Conservation (phyloP, 2,888 invertebrate species). For the Drosophila pegasa region DNA sequence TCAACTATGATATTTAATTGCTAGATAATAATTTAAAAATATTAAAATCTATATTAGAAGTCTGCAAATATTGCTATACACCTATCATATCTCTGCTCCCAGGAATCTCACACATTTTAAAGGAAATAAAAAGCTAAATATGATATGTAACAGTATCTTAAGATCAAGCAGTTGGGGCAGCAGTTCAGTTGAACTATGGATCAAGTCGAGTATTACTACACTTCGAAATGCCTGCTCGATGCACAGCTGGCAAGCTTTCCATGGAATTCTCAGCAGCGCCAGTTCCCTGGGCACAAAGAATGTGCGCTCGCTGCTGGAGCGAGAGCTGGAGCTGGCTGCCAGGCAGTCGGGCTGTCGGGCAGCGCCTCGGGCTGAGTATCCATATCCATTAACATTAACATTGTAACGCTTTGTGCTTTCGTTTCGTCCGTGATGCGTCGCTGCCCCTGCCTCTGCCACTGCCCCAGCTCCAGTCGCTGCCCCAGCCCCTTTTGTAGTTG, state of each 20-base stretch:
- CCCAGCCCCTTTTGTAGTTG: constrained; percentile 37
- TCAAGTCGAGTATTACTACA: not conserved
- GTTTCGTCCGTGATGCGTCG: constrained; percentile 56
- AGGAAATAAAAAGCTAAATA: no score
- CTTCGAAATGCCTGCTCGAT: not conserved
- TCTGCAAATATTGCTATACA: no score
- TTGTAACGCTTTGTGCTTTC: constrained; percentile 73
- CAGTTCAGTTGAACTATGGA: not conserved
- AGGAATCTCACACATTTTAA: no score
- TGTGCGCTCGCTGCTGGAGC: constrained; percentile 31
- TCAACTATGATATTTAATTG: no score
- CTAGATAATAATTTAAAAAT: no score
- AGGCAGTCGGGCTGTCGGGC: not conserved
- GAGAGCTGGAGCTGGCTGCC: constrained; percentile 1
- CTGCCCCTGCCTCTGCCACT: constrained; percentile 3
- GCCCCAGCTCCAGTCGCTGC: not conserved
- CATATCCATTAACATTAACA: constrained; percentile 73
- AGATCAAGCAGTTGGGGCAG: constrained; percentile 5
- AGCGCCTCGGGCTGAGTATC: constrained; percentile 39
- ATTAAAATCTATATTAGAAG: no score
- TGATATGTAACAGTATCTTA: no score
- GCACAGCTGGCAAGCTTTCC: constrained; percentile 37
- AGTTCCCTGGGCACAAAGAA: constrained; percentile 35
- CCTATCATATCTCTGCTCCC: no score
- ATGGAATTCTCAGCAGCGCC: constrained; percentile 33